Conservation (phyloP, 2,888 invertebrate species). For the Linnaemya vulpina region DNA sequence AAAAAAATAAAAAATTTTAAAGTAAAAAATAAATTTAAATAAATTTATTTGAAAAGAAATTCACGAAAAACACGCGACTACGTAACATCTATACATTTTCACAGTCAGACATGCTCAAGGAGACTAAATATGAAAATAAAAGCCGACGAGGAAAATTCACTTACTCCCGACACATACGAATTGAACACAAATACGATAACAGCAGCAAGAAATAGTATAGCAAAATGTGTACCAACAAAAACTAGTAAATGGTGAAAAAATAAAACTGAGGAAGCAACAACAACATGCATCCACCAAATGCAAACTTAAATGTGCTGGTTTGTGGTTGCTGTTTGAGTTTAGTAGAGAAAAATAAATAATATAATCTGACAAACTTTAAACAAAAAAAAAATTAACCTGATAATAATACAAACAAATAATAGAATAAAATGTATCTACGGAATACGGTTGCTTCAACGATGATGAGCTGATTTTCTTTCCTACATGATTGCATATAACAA, state of each 20-base stretch:
- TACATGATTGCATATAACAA: constrained; percentile 6
- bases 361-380: constrained; percentile 11
- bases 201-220: constrained; percentile 26
- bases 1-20: constrained; percentile 24
- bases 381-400: background rate
- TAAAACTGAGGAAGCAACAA: constrained; percentile 34
- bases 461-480: constrained; percentile 32
- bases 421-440: constrained; percentile 26
- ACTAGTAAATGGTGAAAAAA: constrained; percentile 45
- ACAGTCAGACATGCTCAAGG: constrained; percentile 80
- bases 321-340: constrained; percentile 51
- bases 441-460: constrained; percentile 53
- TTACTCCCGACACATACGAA: constrained; percentile 61
- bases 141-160: constrained; percentile 71
- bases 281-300: constrained; percentile 39
- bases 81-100: constrained; percentile 77
- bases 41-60: constrained; percentile 51
- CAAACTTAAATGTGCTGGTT: constrained; percentile 41
- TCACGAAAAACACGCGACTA: constrained; percentile 74
- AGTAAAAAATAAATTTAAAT: constrained; percentile 6
- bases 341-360: constrained; percentile 50
- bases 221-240: constrained; percentile 71
- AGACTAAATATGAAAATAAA: constrained; percentile 65
- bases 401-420: constrained; percentile 36
- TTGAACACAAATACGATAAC: constrained; percentile 18